Evolutionary conservation across 2,113 vertebrate species (phyloP), one percentile per base, ranked within the genome.

Genomic region (Scomber japonicus): DNA sequence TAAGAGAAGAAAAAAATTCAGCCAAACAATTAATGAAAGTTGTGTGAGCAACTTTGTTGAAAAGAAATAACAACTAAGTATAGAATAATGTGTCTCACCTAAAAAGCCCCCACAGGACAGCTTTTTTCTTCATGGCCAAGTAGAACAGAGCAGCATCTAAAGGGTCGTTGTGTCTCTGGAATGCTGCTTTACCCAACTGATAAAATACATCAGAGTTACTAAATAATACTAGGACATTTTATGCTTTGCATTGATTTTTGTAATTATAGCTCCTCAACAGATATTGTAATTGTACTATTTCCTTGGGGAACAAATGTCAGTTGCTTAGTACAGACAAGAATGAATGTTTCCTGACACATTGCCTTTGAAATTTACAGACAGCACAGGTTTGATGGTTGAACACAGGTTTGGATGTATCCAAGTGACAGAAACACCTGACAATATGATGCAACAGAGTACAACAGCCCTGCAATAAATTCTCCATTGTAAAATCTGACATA

Each of bases 41-140:
- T 72, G 27, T 19, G 27, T 55, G 14, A n/a, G 45, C n/a, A 62
- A 54, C 11, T 54, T 45, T 3, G 46, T 8, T 31, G 19, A 71
- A 80, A 69, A 13, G 4, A 57, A 51, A 49, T 10, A 1, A 13
- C 17, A 3, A 54, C 4, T 12, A 1, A 3, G 3, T 21, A 3
- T 0, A 61, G 31, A 35, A 50, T 8, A 31, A 59, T 16, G 10
- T 21, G 13, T 85, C 21, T 16, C 51, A 98, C 98, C 98, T 96
- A 92, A 99, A 99, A 4, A 99, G 94, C 40, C 98, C 98, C 98
- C 98, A 99, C 7, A 99, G 95, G 35, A 99, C 97, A 24, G 97
- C 98, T 84, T 99, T 99, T 90, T 98, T 99, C 95, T 98, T 99
- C 97, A 97, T 99, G 48, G 98, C 96, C 88, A 99, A 96, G 90